These are phyloP conservation scores for Melinopterus prodromus DNA, from an alignment of 2,888 invertebrate genomes.

Conservation along the genomic window DNA sequence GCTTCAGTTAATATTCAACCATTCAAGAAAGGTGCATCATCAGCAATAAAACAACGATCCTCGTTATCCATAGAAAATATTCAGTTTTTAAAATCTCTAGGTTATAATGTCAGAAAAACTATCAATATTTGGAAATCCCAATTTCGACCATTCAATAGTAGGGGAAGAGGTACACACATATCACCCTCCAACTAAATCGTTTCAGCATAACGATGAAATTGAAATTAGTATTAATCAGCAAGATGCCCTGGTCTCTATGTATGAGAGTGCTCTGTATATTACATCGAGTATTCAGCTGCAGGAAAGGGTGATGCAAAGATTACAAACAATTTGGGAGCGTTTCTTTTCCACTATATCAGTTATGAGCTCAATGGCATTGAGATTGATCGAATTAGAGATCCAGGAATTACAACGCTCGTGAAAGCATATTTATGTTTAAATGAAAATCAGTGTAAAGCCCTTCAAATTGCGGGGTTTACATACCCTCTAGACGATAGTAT, in stretches of 20 bases:
- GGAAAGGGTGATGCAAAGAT: slow-evolving; percentile 14
- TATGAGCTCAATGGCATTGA: slow-evolving; percentile 54
- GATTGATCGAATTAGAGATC: slow-evolving; percentile 51
- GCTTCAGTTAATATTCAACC: not conserved
- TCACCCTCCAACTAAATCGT: slow-evolving; percentile 32
- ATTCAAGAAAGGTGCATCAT: not conserved
- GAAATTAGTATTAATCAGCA: slow-evolving; percentile 36
- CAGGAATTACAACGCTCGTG: slow-evolving; percentile 50
- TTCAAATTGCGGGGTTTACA: slow-evolving; percentile 46
- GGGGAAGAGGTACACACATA: slow-evolving; percentile 36
- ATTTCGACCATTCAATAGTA: slow-evolving; percentile 31
- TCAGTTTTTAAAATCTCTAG: not conserved
- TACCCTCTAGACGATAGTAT: slow-evolving; percentile 28
- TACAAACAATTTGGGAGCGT: slow-evolving; percentile 48
- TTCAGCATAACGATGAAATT: slow-evolving; percentile 37
- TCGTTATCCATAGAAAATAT: not conserved
- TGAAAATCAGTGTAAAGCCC: slow-evolving; percentile 43
- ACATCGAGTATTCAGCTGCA: not conserved
- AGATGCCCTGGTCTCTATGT: slow-evolving; percentile 33
- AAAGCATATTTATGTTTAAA: slow-evolving; percentile 52
- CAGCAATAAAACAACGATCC: not conserved
- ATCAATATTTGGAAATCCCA: slow-evolving; percentile 18
- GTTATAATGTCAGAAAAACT: slow-evolving; percentile 26
- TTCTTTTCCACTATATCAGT: slow-evolving; percentile 52
- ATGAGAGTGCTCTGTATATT: slow-evolving; percentile 33